phyloP scores from a whole-genome alignment of 2,797 vertebrate species.

The Bradypus variegatus region DNA sequence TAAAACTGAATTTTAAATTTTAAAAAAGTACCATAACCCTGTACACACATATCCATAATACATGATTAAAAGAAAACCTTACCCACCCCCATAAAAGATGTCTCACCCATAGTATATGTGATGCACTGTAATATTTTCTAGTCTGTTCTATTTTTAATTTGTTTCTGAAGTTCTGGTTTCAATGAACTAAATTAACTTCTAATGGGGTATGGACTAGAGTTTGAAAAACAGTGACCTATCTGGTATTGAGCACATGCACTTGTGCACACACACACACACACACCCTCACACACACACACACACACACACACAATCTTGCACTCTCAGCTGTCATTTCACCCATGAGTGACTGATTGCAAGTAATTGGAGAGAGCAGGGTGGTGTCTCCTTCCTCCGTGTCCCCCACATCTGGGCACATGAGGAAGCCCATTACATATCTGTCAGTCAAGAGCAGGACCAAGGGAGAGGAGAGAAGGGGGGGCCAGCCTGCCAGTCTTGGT shows the following conservation, averaged over 20 bases:
- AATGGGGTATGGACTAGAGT: background rate
- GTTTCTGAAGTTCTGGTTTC: background rate
- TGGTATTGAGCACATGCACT: background rate
- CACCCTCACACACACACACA: background rate
- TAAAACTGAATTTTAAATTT: too few species aligned
- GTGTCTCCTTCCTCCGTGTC: background rate
- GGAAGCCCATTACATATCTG: background rate
- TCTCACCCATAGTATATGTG: background rate
- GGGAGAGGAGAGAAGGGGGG: background rate
- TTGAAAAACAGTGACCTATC: background rate
- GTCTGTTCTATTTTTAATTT: background rate
- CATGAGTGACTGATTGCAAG: background rate
- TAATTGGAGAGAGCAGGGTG: background rate
- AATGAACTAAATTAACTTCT: background rate
- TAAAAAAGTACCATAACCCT: background rate
- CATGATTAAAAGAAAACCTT: background rate
- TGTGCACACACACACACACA: accelerated
- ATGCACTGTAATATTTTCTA: background rate
- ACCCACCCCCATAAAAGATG: background rate
- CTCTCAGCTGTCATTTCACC: background rate
- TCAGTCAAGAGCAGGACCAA: background rate
- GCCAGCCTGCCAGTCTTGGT: background rate
- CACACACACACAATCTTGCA: background rate
- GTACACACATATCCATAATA: background rate
- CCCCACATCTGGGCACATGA: background rate